Evolutionary conservation across 1,140 invertebrate genomes (phyloP), one percentile per base, ranked within the genome.

Genomic region (Dolichoris vasculosae): DNA sequence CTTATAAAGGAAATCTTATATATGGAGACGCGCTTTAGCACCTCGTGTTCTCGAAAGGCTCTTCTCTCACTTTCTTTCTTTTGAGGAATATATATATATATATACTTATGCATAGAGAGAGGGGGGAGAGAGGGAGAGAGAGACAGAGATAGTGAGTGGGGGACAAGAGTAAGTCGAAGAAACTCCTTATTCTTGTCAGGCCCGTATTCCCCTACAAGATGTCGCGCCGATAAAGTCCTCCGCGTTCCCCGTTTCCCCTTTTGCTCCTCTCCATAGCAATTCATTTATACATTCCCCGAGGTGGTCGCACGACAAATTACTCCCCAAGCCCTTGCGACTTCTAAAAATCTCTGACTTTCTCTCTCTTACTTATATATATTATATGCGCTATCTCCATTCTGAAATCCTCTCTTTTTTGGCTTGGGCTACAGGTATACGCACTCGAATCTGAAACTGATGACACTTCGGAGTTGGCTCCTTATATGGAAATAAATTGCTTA

Each of bases 221-320:
- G 92, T 93, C 92, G 91, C 91, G 89, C 92, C 91, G 93, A 93
- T 93, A 93, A 93, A 90, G 89, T 89, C 87, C 90, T 88, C 87
- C 88, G 89, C 76, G 48, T 46, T 43, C 48, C 46, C 51, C 46
- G 32, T 64, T 46, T 26, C 71, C 26, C 48, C 30, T 30, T 67
- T 71, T 38, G 23, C 67, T 76, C 73, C 87, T 80, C 88, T 89
- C 89, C 87, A 88, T 89, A 91, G 90, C 92, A 92, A 93, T 93
- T 93, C 93, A 93, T 93, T 93, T 93, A 89, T 93, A 93, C 92
- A 93, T 93, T 93, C 92, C 92, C 90, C 88, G 87, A 93, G 93
- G 93, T 93, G 93, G 93, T 93, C 93, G 92, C 92, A 91, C 92
- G 93, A 93, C 93, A 93, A 93, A 93, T 93, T 93, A 93, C 93